Percentiles rank a stretch among this genome's conserved stretches.
phyloP scores from a whole-genome alignment of 2,888 invertebrate genomes.

The Willowsia nigromaculata region DNA sequence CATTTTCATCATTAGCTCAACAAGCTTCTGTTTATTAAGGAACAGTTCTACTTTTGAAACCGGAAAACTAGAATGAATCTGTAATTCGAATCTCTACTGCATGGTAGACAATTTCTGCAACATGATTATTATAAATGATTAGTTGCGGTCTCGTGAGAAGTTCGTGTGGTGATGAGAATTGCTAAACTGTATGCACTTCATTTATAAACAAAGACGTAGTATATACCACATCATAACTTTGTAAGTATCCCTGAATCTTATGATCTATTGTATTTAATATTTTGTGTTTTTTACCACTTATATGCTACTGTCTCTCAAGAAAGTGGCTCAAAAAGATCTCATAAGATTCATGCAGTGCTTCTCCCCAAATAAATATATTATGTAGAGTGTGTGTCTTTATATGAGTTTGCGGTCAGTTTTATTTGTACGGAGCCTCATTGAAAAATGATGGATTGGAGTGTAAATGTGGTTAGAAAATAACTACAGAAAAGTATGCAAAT shows the following conservation, averaged over 20 bases:
- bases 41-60: conserved; percentile 61
- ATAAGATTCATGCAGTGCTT: neutral
- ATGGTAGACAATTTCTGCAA: neutral
- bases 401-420: conserved; percentile 20
- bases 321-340: conserved; percentile 18
- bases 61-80: conserved; percentile 37
- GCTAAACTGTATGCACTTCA: neutral
- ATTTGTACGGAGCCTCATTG: conserved; percentile 6
- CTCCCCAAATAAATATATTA: neutral
- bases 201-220: neutral
- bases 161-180: conserved; percentile 27
- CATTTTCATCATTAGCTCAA: conserved; percentile 24
- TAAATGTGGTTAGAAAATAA: neutral
- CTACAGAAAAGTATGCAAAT: neutral
- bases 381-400: neutral
- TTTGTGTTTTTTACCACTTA: neutral
- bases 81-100: neutral
- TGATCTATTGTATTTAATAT: neutral
- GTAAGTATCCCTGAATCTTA: neutral
- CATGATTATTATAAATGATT: conserved; percentile 52
- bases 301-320: neutral
- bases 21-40: conserved; percentile 23
- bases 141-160: conserved; percentile 56
- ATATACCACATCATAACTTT: neutral
- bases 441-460: neutral